Conservation (phyloP, 2,113 vertebrate species). For the Australoheros scitulus region DNA sequence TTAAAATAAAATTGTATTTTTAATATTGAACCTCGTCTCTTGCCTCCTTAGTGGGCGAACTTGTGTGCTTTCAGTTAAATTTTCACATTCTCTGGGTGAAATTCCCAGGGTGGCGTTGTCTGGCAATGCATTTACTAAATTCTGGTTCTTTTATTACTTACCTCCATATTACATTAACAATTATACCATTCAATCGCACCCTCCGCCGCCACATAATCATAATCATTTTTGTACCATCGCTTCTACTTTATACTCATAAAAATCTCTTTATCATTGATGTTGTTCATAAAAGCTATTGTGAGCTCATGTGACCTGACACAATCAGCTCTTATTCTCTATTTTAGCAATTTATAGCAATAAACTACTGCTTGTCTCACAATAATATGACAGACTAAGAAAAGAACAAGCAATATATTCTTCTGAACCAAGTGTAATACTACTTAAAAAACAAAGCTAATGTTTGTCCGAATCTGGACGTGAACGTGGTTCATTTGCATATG, state of each 20-base stretch:
- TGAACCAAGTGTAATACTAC: background rate
- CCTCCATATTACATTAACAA: no score
- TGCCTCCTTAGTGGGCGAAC: no score
- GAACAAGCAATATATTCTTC: background rate
- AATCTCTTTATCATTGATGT: background rate
- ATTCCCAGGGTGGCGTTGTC: no score
- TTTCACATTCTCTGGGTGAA: no score
- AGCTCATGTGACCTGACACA: background rate
- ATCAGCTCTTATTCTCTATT: background rate
- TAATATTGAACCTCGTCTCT: no score
- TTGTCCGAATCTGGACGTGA: background rate
- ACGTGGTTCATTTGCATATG: constrained; percentile 5
- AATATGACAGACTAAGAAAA: background rate
- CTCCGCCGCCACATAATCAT: no score
- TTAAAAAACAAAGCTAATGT: background rate
- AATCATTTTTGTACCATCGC: background rate
- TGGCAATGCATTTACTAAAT: no score
- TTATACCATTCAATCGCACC: no score
- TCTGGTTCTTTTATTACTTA: no score
- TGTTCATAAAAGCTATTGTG: background rate
- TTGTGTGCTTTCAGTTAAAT: no score
- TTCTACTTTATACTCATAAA: background rate
- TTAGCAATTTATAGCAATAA: background rate
- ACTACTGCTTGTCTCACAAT: background rate
- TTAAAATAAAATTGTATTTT: no score